Base-by-base conservation (phyloP, 2,888 invertebrate species). In the Rhamphomyia laevipes region DNA sequence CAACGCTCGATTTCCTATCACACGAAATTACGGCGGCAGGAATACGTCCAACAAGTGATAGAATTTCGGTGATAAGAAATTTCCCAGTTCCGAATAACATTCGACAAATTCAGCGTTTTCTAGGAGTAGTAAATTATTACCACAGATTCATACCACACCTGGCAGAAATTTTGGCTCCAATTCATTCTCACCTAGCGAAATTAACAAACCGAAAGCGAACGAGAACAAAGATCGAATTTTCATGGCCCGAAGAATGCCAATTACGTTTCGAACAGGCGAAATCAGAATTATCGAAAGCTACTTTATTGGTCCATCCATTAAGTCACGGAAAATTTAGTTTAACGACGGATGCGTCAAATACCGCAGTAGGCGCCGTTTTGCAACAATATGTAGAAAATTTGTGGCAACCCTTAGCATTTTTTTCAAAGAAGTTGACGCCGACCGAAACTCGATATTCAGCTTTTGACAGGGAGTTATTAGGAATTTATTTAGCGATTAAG, bases 331-430 rank as follows among this genome's bases (percentile, higher is more conserved):
- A 43, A 11, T 21, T 44, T 2, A 35, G 23, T 3, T 15, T 54
- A 1, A 16, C 31, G 9, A 33, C 38, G 2, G 52, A 58, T 15
- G 57, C 58, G 4, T 59, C 57, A 7, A 51, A 59, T 23, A 35
- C 41, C 12, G 54, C 58, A 2, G 49, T 61, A 1, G 61, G 61
- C 1, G 61, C 55, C 0, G 56, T 51, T 1, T 46, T 63, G 13
- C 55, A 63, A 15, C 59, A 63, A 46, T 16, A 30, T 2, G 41
- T 47, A 9, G 43, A 50, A 0, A 48, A 44, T 2, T 15, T 2
- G 0, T 59, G 59, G 58, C 23, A n/a, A n/a, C 58, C 61, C 4
- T 47, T 61, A 1, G 53, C 47, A 0, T 62, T 61, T 37, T 61
- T 59, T 47, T 57, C 59, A 0, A 55, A 52, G 38, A 61, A 61